phyloP scores from a whole-genome alignment of 2,113 vertebrate genomes.

The Tonatia bakeri region DNA sequence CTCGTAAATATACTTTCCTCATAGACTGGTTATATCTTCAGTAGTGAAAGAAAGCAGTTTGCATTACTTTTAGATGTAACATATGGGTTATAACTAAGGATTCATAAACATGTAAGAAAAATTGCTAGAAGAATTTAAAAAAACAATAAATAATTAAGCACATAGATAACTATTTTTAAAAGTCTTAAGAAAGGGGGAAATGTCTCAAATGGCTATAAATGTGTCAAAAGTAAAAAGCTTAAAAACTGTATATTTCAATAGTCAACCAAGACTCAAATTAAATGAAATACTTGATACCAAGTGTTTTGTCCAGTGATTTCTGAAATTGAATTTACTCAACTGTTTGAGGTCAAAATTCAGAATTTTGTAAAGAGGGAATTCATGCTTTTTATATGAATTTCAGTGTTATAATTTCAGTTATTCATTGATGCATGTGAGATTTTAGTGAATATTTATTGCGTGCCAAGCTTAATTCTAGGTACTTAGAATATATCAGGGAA shows the following conservation, averaged over 20 bases:
- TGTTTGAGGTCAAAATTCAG: background rate
- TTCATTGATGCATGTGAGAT: background rate
- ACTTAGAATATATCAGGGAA: background rate
- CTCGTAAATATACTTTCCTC: background rate
- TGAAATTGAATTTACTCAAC: background rate
- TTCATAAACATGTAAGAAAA: background rate
- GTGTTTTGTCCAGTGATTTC: background rate
- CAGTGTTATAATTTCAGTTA: background rate
- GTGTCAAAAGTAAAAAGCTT: background rate
- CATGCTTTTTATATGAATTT: background rate
- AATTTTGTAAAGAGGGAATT: background rate
- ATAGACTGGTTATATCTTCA: background rate
- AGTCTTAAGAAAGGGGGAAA: background rate
- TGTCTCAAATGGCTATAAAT: background rate
- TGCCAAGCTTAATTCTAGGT: background rate
- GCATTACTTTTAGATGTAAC: background rate
- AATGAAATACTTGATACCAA: background rate
- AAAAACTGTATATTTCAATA: background rate
- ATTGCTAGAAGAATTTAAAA: background rate
- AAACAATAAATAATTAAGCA: background rate
- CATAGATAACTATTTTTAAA: background rate
- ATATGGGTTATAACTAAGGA: background rate
- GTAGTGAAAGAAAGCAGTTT: background rate
- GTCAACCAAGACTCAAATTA: background rate
- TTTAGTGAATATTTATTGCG: background rate